Evolutionary conservation across 2,797 vertebrate genomes (phyloP).

Genomic region (Cirrhinus molitorella): DNA sequence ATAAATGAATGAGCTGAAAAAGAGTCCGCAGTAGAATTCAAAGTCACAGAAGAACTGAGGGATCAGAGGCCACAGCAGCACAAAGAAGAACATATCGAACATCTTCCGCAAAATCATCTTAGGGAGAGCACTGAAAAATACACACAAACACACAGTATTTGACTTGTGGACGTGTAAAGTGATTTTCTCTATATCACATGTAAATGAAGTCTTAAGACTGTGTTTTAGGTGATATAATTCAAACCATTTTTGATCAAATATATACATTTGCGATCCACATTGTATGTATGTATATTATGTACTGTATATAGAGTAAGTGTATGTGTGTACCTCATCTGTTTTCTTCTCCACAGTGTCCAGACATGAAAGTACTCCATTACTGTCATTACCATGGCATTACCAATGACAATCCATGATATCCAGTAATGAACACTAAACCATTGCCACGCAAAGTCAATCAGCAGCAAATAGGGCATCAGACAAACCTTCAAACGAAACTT

Average conservation of each 20-base stretch:
- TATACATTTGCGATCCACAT: too few relatives aligned
- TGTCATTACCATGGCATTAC: slow-evolving; percentile 91
- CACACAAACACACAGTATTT: slow-evolving; percentile 7
- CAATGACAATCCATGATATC: slow-evolving; percentile 93
- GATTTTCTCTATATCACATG: neutral
- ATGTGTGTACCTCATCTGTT: slow-evolving; percentile 81
- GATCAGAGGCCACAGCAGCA: slow-evolving; percentile 91
- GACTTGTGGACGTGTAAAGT: neutral
- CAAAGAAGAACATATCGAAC: slow-evolving; percentile 89
- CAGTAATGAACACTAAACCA: slow-evolving; percentile 95
- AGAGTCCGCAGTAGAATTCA: slow-evolving; percentile 95
- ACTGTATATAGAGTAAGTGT: neutral
- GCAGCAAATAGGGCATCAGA: slow-evolving; percentile 92
- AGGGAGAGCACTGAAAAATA: slow-evolving; percentile 82
- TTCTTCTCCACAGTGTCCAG: slow-evolving; percentile 88
- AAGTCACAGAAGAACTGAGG: slow-evolving; percentile 95
- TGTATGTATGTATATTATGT: neutral
- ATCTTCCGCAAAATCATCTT: slow-evolving; percentile 89
- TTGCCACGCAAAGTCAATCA: slow-evolving; percentile 94
- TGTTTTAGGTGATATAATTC: neutral
- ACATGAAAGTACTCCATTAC: slow-evolving; percentile 87
- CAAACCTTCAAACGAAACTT: slow-evolving; percentile 90
- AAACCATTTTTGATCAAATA: neutral
- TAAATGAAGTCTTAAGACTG: neutral
- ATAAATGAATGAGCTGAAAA: slow-evolving; percentile 94